Evolutionary conservation across 2,888 invertebrate genomes (phyloP), one percentile per base, ranked within the genome.

Genomic region (Zaprionus lineosus): DNA sequence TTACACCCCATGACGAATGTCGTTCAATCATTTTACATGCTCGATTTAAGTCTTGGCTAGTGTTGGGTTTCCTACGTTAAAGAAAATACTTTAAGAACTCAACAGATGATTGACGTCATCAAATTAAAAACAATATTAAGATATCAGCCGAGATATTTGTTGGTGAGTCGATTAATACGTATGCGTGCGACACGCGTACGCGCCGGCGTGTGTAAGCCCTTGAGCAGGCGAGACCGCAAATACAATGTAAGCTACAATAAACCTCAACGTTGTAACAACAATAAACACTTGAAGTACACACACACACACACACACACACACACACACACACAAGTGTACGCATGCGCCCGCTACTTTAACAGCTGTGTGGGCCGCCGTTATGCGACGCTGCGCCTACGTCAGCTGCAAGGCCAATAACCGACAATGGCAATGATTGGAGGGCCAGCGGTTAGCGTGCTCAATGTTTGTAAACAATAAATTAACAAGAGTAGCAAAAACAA

Each of bases 391-490:
- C 59, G 44, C 44, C 47, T 37, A 48, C 43, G 18, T 21, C 24
- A 9, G 29, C 15, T 12, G 26, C 18, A n/a, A 46, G 33, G 58
- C 44, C 58, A 71, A 60, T 39, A 57, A 41, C 60, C 71, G 66
- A 63, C 47, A 69, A 66, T 70, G 70, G 61, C 78, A 78, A 53
- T 78, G 69, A 73, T 29, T 53, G 19, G 46, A 52, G 57, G 61
- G 53, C 34, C 52, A 15, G 29, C 41, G 24, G 21, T 21, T 21
- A 29, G 46, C 16, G 21, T 34, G 36, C 29, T 44, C 11, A 37
- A 34, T 53, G 48, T 64, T 67, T 60, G 44, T 62, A 68, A 66
- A 60, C 52, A 55, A 51, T 12, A 41, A 7, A 14, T 9, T 43
- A 41, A 7, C 28, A 56, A 29, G 33, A 52, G 50, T 14, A 46